Evolutionary conservation across 2,113 vertebrate genomes (phyloP).

Genomic region (Urocynchramus pylzowi): DNA sequence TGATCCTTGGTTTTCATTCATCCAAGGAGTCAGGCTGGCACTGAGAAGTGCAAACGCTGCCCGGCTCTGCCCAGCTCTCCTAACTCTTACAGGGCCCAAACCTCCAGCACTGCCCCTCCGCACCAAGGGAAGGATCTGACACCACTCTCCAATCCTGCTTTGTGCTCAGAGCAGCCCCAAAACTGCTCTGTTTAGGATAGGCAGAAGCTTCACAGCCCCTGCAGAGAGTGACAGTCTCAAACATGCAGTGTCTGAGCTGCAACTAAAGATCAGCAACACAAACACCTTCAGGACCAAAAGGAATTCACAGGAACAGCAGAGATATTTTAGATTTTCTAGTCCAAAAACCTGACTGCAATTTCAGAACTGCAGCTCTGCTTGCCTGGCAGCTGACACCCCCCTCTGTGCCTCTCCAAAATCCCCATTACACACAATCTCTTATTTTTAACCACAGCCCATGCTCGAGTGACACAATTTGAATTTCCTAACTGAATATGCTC

Average conservation of each 20-base stretch:
- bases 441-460: background rate
- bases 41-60: no score
- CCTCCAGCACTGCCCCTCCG: background rate
- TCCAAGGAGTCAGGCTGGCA: background rate
- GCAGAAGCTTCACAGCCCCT: background rate
- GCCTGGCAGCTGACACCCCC: background rate
- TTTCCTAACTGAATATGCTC: background rate
- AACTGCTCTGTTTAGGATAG: background rate
- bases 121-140: background rate
- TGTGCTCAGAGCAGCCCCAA: background rate
- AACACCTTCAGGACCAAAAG: background rate
- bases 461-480: background rate
- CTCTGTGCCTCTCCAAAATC: background rate
- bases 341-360: background rate
- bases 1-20: background rate
- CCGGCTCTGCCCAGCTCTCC: background rate
- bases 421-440: background rate
- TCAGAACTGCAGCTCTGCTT: background rate
- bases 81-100: background rate
- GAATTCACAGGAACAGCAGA: background rate
- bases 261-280: background rate
- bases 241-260: background rate
- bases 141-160: fast-evolving
- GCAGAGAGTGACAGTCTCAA: background rate
- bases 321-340: fast-evolving